Evolutionary conservation across 1,140 invertebrate species (phyloP).

Genomic region (Planococcus citri): DNA sequence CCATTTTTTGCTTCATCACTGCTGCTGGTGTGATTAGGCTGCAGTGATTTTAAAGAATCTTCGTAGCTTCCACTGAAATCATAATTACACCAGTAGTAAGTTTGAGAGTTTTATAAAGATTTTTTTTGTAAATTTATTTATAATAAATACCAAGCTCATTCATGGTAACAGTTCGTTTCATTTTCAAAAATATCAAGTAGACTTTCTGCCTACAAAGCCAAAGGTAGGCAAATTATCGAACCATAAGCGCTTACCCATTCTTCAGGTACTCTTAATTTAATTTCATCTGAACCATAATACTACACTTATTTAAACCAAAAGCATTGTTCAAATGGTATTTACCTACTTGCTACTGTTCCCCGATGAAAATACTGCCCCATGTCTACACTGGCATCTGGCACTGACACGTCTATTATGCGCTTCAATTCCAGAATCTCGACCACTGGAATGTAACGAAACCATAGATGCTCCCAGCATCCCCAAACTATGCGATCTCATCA

Average conservation of each 20-base stretch:
- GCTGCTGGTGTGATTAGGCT: constrained; percentile 27
- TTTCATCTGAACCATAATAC: no score
- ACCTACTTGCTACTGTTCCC: constrained; percentile 55
- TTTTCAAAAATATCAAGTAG: no score
- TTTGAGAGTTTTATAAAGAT: not conserved
- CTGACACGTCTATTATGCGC: constrained; percentile 31
- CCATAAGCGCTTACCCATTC: no score
- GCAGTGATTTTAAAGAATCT: constrained; percentile 45
- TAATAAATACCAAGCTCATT: no score
- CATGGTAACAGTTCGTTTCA: no score
- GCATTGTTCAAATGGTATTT: not conserved
- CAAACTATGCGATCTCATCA: constrained; percentile 24
- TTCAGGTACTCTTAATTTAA: no score
- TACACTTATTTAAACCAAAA: not conserved
- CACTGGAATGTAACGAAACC: constrained; percentile 63
- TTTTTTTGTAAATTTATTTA: no score
- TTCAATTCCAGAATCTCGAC: constrained; percentile 63
- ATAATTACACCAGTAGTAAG: not conserved
- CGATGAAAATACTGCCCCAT: constrained; percentile 37
- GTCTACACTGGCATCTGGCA: constrained; percentile 48
- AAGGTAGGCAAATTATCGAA: no score
- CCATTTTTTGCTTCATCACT: not conserved
- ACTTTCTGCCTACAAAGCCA: no score
- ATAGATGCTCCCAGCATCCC: constrained; percentile 41
- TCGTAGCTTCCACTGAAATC: constrained; percentile 45